Evolutionary conservation across 1,140 invertebrate genomes (phyloP), one percentile per base, ranked within the genome.

Genomic region (Idris sp.): DNA sequence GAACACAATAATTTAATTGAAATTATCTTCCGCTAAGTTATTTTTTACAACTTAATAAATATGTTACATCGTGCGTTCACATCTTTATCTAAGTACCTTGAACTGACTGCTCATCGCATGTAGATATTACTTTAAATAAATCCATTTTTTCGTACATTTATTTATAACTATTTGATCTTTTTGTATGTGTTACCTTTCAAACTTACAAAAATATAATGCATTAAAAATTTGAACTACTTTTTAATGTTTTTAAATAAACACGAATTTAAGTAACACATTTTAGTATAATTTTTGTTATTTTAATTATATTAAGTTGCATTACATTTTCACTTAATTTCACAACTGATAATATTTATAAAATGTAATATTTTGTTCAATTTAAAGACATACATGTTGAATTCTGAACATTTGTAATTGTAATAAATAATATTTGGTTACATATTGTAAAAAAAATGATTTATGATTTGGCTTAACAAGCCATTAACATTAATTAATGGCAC

Each of bases 1-100:
- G 96, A 79, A 81, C 83, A 3, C 84, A 86, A 46, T 87, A 83
- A 84, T 49, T 38, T 76, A 77, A 35, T 25, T 54, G n/a, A 48
- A 62, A 38, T 53, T 56, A 16, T 10, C 4, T 6, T 56, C 35
- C 8, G 28, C 30, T 62, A 74, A 68, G 44, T 68, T 54, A 74
- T 56, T 40, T 49, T 33, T 67, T 68, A 59, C 65, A 40, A 62
- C 43, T 71, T 38, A 10, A 43, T 4, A 10, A 40, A 15, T 5
- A 68, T 58, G 53, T 53, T 59, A 51, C 6, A 61, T 30, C 46
- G 13, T 22, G 13, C 19, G 11, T 51, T 69, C 30, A 10, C 10
- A 35, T 64, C 6, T 49, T 41, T 58, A 43, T 64, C 28, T 19
- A 26, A 48, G 22, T 61, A 54, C 18, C 26, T 51, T 16, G 18